phyloP scores from a whole-genome alignment of 2,888 invertebrate genomes.

The Pristionchus maxplancki region DNA sequence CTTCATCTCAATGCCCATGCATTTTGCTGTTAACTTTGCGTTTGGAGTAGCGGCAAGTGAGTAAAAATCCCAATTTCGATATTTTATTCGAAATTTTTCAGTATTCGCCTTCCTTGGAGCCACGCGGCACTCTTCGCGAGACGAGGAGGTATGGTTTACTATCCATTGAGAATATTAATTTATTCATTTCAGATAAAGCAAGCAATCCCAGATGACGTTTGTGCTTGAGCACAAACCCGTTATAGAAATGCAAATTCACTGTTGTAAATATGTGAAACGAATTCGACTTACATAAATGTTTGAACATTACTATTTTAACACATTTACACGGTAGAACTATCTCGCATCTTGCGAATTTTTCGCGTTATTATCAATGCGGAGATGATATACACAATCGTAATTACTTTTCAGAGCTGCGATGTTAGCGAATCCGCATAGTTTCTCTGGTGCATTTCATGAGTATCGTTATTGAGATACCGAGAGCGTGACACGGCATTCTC shows the following conservation, averaged over 20 bases:
- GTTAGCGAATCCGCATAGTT: no score
- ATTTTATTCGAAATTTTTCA: neutral
- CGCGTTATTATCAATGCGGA: no score
- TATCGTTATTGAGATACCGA: no score
- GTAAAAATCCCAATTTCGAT: neutral
- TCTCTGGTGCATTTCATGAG: no score
- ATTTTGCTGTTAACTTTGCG: neutral
- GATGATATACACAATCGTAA: no score
- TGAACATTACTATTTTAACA: no score
- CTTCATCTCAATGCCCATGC: neutral
- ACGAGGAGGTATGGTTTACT: neutral
- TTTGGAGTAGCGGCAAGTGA: neutral
- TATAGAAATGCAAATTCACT: neutral
- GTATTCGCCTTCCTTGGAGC: neutral
- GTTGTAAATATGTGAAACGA: constrained; percentile 5
- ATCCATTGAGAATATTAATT: neutral
- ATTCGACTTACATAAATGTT: no score
- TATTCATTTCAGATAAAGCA: neutral
- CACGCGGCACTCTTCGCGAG: neutral
- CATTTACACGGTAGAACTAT: no score
- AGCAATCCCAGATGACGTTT: neutral
- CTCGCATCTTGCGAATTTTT: no score
- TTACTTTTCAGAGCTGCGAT: no score
- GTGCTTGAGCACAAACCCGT: neutral
- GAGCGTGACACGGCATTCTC: no score